Base-by-base conservation (phyloP, 2,888 invertebrate genomes). In the Notodonta dromedarius region DNA sequence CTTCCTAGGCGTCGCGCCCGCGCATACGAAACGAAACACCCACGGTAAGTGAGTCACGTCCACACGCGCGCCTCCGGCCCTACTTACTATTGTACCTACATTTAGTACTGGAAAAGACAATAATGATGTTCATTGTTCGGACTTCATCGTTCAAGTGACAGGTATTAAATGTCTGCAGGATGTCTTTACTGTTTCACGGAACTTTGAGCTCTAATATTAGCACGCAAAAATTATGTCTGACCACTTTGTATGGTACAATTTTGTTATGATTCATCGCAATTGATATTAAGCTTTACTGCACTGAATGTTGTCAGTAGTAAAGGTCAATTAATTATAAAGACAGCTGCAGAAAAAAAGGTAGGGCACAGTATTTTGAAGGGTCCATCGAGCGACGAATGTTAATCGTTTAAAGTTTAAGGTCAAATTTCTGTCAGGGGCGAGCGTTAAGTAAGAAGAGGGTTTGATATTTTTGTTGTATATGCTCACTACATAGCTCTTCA, bases 1-100 rank as follows among this genome's bases (percentile, higher is more conserved):
- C 83, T 90, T 90, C 89, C 90, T 89, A 90, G 86, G 81, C 80
- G 77, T 72, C 84, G 85, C 86, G 85, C 70, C 67, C 62, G 85
- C 80, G 89, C 88, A 89, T 90, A 85, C 86, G 65, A 79, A 89
- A 88, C 84, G 83, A 86, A 82, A 84, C 85, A 83, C 86, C 86
- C 82, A 88, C 88, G 71, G 74, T 73, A 73, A 78, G 69, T 89
- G 89, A 89, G 82, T 90, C 89, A 90, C 78, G 74, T 75, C 62
- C 72, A 70, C 73, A 77, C 69, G 65, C 65, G 58, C 73, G 73
- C 71, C 70, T 71, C 67, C 61, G 72, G 68, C 68, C 66, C 74
- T 78, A 74, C 70, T 71, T 66, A 70, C 73, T 68, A 78, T 67
- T 66, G 62, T 66, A 63, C 24, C 24, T 72, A 70, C 68, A 73